A percentile compares a stretch with the other conserved stretches of the same genome.
Conservation (phyloP, 1,140 invertebrate species). For the Asbolus verrucosus region DNA sequence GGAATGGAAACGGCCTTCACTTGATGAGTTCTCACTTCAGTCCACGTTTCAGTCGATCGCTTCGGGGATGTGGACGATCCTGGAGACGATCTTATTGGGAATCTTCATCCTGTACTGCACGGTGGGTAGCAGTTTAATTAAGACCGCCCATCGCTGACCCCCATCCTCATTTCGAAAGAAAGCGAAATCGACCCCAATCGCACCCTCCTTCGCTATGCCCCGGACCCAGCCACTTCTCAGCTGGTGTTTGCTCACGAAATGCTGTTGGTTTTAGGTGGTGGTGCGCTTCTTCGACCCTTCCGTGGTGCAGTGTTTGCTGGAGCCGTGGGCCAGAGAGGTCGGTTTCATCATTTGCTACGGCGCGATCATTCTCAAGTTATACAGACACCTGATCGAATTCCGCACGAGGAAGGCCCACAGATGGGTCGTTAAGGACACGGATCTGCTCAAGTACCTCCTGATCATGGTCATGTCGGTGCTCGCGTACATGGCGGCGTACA, state of each 20-base stretch:
- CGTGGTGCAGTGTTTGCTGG: slow-evolving; percentile 79
- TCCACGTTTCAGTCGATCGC: slow-evolving; percentile 84
- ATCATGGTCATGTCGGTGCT: slow-evolving; percentile 82
- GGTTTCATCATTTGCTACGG: slow-evolving; percentile 94
- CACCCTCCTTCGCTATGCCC: too few species aligned
- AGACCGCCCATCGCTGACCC: too few species aligned
- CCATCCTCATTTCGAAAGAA: slow-evolving; percentile 25
- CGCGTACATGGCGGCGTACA: slow-evolving; percentile 90
- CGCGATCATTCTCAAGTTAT: slow-evolving; percentile 89
- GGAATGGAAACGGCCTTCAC: too few species aligned
- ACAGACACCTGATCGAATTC: slow-evolving; percentile 84
- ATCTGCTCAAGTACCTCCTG: slow-evolving; percentile 83
- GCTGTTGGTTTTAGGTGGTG: slow-evolving; percentile 74
- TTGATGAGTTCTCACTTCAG: too few species aligned
- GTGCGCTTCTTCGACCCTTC: slow-evolving; percentile 84
- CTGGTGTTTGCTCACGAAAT: slow-evolving; percentile 13
- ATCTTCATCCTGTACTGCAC: slow-evolving; percentile 87
- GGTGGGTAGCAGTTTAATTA: slow-evolving; percentile 70
- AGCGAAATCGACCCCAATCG: slow-evolving; percentile 17
- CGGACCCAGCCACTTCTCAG: slow-evolving; percentile 25
- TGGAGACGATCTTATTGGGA: slow-evolving; percentile 88
- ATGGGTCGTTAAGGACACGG: slow-evolving; percentile 87
- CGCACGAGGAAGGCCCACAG: slow-evolving; percentile 90
- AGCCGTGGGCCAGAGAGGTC: slow-evolving; percentile 90
- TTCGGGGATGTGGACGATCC: slow-evolving; percentile 88